Evolutionary conservation across 1,140 invertebrate species (phyloP).

Genomic region (Drosophila auraria): DNA sequence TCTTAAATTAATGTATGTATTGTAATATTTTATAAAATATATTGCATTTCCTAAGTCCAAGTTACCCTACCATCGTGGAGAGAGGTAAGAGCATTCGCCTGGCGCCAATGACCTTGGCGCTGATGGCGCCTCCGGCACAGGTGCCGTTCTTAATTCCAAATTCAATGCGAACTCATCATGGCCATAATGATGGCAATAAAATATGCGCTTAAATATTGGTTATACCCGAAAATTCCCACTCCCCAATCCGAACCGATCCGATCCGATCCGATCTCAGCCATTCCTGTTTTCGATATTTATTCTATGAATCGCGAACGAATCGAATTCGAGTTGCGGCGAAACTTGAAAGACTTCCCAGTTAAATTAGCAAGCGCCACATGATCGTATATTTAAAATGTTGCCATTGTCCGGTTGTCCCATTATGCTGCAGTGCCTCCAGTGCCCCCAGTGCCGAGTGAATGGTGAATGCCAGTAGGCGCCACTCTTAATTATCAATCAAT

Average conservation of each 20-base stretch:
- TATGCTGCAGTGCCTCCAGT: slow-evolving; percentile 63
- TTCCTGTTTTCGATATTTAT: slow-evolving; percentile 41
- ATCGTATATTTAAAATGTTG: slow-evolving; percentile 66
- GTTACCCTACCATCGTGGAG: neutral
- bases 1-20: too few species aligned
- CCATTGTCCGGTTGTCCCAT: slow-evolving; percentile 38
- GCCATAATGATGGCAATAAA: slow-evolving; percentile 59
- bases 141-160: slow-evolving; percentile 58
- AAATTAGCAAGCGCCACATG: slow-evolving; percentile 78
- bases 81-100: neutral
- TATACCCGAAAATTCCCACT: slow-evolving; percentile 50
- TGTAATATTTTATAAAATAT: too few species aligned
- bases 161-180: slow-evolving; percentile 52
- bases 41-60: too few species aligned
- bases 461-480: slow-evolving; percentile 58
- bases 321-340: slow-evolving; percentile 50
- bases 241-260: neutral
- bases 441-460: neutral
- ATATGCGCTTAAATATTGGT: slow-evolving; percentile 54
- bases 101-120: slow-evolving; percentile 43
- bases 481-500: slow-evolving; percentile 83
- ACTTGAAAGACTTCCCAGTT: slow-evolving; percentile 57
- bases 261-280: neutral
- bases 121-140: slow-evolving; percentile 56
- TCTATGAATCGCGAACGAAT: slow-evolving; percentile 17